A percentile compares a stretch with the other conserved stretches of the same genome.
phyloP scores from a whole-genome alignment of 2,888 invertebrate genomes.

The Adineta ricciae region DNA sequence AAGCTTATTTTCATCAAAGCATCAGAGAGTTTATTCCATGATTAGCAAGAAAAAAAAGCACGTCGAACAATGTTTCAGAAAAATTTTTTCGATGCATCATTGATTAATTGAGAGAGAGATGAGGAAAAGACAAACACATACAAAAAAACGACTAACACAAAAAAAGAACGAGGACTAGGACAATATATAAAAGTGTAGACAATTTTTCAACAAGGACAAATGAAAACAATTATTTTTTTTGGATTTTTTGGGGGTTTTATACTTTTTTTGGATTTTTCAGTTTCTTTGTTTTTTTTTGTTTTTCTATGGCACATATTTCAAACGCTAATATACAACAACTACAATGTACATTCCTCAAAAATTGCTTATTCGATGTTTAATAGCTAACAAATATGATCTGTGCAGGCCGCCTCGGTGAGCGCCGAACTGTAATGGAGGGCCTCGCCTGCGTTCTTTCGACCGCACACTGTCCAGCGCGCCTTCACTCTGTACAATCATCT shows the following conservation, averaged over 20 bases:
- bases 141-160: neutral
- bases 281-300: neutral
- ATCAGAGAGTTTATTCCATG: neutral
- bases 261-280: neutral
- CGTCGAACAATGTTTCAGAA: neutral
- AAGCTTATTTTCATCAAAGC: neutral
- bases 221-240: neutral
- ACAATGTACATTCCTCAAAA: neutral
- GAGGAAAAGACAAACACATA: neutral
- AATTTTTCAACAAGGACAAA: conserved; percentile 7
- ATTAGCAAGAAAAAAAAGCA: neutral
- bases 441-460: conserved; percentile 18
- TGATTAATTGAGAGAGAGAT: neutral
- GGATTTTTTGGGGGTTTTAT: neutral
- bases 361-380: neutral
- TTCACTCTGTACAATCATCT: neutral
- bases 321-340: neutral
- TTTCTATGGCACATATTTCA: conserved; percentile 1
- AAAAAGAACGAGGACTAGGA: neutral
- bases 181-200: neutral
- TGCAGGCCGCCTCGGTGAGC: conserved; percentile 13
- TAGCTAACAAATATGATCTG: neutral
- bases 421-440: conserved; percentile 17
- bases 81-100: neutral
- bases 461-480: conserved; percentile 4